Evolutionary conservation across 2,113 vertebrate genomes (phyloP), one percentile per base, ranked within the genome.

Genomic region (Pomatorhinus ruficollis): DNA sequence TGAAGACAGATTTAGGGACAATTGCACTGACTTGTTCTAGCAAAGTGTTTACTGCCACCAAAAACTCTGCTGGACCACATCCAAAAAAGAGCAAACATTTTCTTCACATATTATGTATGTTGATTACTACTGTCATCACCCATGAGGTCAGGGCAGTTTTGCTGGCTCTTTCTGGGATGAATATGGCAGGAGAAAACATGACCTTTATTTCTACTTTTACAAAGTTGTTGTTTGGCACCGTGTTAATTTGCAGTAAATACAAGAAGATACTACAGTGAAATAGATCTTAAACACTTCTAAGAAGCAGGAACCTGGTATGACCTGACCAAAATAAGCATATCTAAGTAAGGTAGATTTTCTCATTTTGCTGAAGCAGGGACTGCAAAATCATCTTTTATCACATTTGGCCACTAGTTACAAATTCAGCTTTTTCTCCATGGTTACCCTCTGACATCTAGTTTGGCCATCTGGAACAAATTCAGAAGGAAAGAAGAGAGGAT

Each of bases 381-480:
- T 72, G 45, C 49, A 97, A 88, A 94, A 95, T 75, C 49, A 60
- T 50, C 50, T 83, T 93, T 76, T 83, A 77, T 33, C 53, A 68
- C 57, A 64, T 52, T 87, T 68, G 53, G 45, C 61, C 81, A 61
- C 53, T 40, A 76, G 74, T 75, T 87, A 94, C 31, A 84, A 84
- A 95, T 87, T 83, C 81, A 91, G 81, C 69, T 87, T 89, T 93
- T 87, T 82, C 89, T 66, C 87, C 22, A 1, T 76, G 77, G 69
- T 82, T 66, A 91, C 37, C 61, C 70, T 84, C 74, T 91, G 89
- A 92, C 87, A 95, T 83, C 60, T 68, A 81, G 52, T 76, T 52
- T 83, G 86, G 50, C 79, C 86, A 95, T 95, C 86, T 95, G 95
- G 79, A 93, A 86, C 56, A 89, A 88, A 95, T 70, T 92, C 80